Percentiles rank a stretch among this genome's conserved stretches.
phyloP scores from a whole-genome alignment of 2,113 vertebrate genomes.

The Geothlypis trichas region DNA sequence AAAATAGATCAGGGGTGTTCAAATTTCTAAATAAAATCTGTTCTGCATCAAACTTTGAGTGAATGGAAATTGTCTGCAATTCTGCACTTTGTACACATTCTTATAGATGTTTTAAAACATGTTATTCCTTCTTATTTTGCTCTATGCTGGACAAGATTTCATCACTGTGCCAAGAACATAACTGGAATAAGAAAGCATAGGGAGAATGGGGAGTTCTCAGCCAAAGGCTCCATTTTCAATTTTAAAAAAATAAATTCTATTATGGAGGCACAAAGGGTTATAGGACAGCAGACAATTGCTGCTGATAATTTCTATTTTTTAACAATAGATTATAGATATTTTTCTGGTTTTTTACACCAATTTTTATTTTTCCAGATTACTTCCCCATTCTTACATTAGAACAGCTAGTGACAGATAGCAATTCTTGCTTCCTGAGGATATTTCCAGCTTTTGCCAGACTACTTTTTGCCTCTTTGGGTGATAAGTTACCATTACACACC shows the following conservation, averaged over 20 bases:
- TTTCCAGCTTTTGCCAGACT: neutral
- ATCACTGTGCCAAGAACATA: neutral
- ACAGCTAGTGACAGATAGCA: neutral
- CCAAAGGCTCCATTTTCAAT: neutral
- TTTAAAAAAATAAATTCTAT: neutral
- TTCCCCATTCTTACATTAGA: neutral
- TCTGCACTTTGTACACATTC: neutral
- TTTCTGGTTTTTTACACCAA: neutral
- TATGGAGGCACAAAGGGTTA: neutral
- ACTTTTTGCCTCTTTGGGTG: neutral
- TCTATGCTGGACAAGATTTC: neutral
- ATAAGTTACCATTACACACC: neutral
- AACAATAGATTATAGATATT: neutral
- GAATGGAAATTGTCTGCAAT: neutral
- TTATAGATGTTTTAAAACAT: neutral
- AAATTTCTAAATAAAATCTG: neutral
- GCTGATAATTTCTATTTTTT: neutral
- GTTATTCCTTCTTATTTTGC: neutral
- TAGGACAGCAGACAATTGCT: neutral
- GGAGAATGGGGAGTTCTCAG: neutral
- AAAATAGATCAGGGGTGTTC: neutral
- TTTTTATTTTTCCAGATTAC: neutral
- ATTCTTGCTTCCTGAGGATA: neutral
- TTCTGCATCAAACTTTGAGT: neutral
- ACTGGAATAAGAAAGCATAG: neutral